These are phyloP conservation scores for Microhierax caerulescens DNA, from an alignment of 2,797 vertebrate genomes.

Conservation along the genomic window DNA sequence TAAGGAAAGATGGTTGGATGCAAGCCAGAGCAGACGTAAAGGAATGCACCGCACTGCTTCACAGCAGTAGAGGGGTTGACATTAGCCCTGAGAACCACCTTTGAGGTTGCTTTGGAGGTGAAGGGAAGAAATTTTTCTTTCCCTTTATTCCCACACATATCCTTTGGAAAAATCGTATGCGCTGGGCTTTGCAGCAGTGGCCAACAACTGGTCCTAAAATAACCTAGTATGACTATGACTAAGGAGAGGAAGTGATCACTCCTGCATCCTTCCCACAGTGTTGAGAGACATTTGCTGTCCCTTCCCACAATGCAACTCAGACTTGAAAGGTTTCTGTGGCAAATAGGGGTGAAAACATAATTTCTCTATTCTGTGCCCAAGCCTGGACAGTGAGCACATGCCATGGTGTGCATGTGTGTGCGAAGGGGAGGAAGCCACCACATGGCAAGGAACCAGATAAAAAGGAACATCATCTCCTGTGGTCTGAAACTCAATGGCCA, in stretches of 20 bases:
- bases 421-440: not conserved
- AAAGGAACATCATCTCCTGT: not conserved
- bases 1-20: not conserved
- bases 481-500: not conserved
- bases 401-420: not conserved
- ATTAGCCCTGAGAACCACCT: not conserved
- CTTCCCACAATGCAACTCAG: not conserved
- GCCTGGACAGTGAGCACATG: not conserved
- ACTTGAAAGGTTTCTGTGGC: conserved; percentile 4
- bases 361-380: not conserved
- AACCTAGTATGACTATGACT: not conserved
- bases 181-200: not conserved
- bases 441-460: not conserved
- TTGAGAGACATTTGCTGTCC: not conserved
- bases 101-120: not conserved
- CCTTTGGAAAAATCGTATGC: not conserved
- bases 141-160: not conserved
- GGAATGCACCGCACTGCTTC: not conserved
- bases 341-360: not conserved
- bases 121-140: not conserved
- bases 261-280: not conserved
- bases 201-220: conserved; percentile 6
- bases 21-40: not conserved
- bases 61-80: not conserved
- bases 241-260: not conserved